These are phyloP conservation scores for Stenurella melanura DNA, from an alignment of 2,888 invertebrate genomes.

Conservation along the genomic window DNA sequence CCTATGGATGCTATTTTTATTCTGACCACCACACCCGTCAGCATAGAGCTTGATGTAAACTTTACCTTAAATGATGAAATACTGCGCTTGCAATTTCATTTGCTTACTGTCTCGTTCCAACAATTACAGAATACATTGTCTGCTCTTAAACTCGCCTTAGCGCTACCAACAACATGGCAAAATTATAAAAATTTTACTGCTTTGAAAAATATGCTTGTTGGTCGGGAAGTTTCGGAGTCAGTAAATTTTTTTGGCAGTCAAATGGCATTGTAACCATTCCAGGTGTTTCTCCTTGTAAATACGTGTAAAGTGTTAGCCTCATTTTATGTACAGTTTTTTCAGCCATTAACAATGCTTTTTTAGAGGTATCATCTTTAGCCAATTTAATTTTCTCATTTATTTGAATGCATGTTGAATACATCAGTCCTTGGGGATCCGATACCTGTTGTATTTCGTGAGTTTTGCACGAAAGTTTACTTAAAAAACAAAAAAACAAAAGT, in stretches of 20 bases:
- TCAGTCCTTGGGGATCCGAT: neutral
- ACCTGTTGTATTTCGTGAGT: neutral
- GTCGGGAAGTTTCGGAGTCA: neutral
- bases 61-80: neutral
- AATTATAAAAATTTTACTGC: neutral
- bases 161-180: neutral
- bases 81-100: neutral
- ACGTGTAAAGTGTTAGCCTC: neutral
- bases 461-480: too few relatives aligned
- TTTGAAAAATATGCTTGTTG: neutral
- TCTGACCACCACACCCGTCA: neutral
- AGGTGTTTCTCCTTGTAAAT: neutral
- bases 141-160: neutral
- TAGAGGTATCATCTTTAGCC: neutral
- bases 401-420: neutral
- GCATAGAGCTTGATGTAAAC: neutral
- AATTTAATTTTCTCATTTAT: neutral
- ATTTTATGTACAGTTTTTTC: neutral
- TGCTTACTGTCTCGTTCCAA: neutral
- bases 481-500: too few relatives aligned
- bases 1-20: neutral
- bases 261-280: neutral
- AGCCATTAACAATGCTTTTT: neutral
- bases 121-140: neutral
- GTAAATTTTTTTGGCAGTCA: constrained; percentile 3